Percentiles rank a stretch among this genome's conserved stretches.
phyloP scores from a whole-genome alignment of 53 echinoderm and acorn worm genomes.

The Crossaster papposus region DNA sequence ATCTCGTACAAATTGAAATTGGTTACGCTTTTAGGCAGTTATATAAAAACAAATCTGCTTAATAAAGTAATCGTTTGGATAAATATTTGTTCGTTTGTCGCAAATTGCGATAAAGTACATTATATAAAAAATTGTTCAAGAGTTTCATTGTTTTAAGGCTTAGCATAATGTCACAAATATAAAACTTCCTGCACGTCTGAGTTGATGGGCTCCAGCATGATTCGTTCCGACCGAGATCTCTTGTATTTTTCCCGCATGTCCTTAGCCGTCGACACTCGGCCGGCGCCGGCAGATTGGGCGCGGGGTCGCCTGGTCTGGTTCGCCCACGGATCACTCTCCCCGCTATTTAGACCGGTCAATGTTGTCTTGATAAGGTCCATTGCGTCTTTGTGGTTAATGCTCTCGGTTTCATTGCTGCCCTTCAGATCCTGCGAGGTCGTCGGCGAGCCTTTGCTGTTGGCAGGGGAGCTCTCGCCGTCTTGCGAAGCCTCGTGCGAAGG shows the following conservation, averaged over 20 bases:
- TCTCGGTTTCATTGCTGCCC: background rate
- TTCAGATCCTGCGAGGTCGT: background rate
- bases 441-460: background rate
- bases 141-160: background rate
- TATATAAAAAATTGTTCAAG: background rate
- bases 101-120: background rate
- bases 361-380: background rate
- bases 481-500: background rate
- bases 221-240: constrained; percentile 56
- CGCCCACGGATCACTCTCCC: constrained; percentile 11
- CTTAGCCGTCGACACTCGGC: constrained; percentile 56
- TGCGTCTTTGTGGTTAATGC: background rate
- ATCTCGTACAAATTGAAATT: too few species aligned
- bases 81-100: background rate
- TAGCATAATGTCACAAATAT: constrained; percentile 43
- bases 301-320: constrained; percentile 22
- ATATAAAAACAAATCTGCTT: too few species aligned
- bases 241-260: constrained; percentile 71
- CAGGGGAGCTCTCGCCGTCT: background rate
- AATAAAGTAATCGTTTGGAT: too few species aligned
- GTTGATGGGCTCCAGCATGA: constrained; percentile 37
- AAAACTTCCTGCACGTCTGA: constrained; percentile 51
- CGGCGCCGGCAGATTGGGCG: constrained; percentile 40
- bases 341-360: background rate
- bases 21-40: too few species aligned